Evolutionary conservation across 2,113 vertebrate species (phyloP), one percentile per base, ranked within the genome.

Genomic region (Ibidorhyncha struthersii): DNA sequence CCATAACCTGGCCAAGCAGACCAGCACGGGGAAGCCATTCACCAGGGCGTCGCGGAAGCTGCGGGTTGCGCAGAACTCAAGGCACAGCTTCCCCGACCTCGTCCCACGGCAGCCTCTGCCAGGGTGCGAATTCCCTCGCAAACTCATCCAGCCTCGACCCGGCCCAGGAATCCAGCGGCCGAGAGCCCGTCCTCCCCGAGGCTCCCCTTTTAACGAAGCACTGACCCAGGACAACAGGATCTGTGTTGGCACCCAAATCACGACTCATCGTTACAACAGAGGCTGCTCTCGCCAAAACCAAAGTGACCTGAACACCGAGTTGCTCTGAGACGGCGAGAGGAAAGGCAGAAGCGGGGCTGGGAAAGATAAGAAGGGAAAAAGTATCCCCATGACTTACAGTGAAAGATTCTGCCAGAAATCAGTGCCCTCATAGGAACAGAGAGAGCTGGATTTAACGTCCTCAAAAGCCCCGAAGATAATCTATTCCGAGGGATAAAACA

Each of bases 21-120:
- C 6, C 12, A 50, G 49, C 49, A 25, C 22, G 49, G 49, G 49
- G 14, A 78, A 21, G 50, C 40, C 8, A 12, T 50, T 12, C 19
- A 21, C 58, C 15, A 2, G 53, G 23, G 22, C 49, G 12, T 22
- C 12, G 22, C 22, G 49, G 49, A 25, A 12, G 49, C 49, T 50
- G 49, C 45, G 49, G 49, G 11, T 13, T 12, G 49, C 23, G 12
- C 49, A 12, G 49, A 50, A 50, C 22, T 50, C 49, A 25, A 25
- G 49, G 49, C 23, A 6, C 49, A 50, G 12, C 49, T 50, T 50
- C 23, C 49, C 49, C 49, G 4, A 9, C 58, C 47, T 63, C 5
- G 0, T 19, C 53, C 21, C 26, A 3, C 0, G 0, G 25, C 45
- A 53, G 81, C 30, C 43, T 34, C 80, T 17, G 29, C 36, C 30